A percentile compares a stretch with the other conserved stretches of the same genome.
Evolutionary conservation across 1,140 invertebrate genomes (phyloP).

Genomic region (Eriocheir sinensis): DNA sequence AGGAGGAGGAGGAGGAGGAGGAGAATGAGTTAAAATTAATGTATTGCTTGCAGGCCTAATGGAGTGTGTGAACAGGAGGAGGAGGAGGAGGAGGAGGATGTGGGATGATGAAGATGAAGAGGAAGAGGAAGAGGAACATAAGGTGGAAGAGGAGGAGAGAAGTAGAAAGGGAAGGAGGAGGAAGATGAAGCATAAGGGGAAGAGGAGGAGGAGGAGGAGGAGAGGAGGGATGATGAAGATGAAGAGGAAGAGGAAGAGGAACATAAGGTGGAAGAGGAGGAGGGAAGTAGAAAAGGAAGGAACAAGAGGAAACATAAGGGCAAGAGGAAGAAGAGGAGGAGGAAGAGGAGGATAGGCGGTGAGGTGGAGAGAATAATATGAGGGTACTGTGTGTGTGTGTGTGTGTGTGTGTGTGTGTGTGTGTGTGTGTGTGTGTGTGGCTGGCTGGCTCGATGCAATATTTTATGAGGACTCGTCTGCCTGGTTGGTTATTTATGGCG

Average conservation of each 20-base stretch:
- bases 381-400: background rate
- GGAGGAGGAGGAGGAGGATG: constrained; percentile 1
- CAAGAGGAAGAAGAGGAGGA: background rate
- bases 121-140: background rate
- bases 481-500: constrained; percentile 13
- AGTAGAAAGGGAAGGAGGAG: too few species aligned
- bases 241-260: background rate
- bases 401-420: background rate
- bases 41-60: constrained; percentile 14
- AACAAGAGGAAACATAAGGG: too few species aligned
- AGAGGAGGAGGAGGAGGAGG: background rate
- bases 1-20: background rate
- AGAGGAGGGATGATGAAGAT: too few species aligned
- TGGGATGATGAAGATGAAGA: background rate
- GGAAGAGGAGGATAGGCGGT: too few species aligned
- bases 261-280: too few species aligned
- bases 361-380: background rate
- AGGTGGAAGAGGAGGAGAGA: background rate
- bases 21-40: background rate
- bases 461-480: background rate
- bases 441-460: background rate
- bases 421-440: background rate
- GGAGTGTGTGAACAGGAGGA: background rate
- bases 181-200: background rate
- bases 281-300: too few species aligned